A percentile compares a stretch with the other conserved stretches of the same genome.
phyloP scores from a whole-genome alignment of 2,797 vertebrate genomes.

The Hippocampus kuda region DNA sequence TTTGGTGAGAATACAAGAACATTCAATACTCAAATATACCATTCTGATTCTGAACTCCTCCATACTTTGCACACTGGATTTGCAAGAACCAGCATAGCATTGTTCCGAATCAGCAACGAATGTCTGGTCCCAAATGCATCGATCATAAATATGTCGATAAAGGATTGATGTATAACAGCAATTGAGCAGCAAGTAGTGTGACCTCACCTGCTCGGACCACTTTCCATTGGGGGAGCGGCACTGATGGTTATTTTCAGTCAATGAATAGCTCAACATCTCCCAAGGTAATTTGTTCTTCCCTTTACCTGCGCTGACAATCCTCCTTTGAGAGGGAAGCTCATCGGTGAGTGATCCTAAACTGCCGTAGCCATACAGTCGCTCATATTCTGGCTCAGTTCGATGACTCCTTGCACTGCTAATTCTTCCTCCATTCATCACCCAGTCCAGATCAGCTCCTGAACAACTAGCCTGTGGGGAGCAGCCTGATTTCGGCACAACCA shows the following conservation, averaged over 20 bases:
- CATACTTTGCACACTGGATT: too few relatives aligned
- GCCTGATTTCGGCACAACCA: slow-evolving; percentile 68
- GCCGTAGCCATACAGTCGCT: slow-evolving; percentile 52
- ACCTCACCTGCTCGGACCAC: slow-evolving; percentile 59
- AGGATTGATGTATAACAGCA: neutral
- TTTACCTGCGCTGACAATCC: slow-evolving; percentile 82
- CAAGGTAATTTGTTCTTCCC: slow-evolving; percentile 89
- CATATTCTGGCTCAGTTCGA: slow-evolving; percentile 51
- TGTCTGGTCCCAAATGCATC: too few relatives aligned
- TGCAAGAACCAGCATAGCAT: too few relatives aligned
- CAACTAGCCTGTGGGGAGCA: slow-evolving; percentile 45
- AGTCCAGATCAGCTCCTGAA: slow-evolving; percentile 76
- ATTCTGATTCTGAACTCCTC: too few relatives aligned
- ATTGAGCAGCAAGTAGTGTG: neutral
- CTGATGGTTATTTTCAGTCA: slow-evolving; percentile 46
- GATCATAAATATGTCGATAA: neutral
- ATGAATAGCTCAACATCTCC: slow-evolving; percentile 67
- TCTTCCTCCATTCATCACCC: slow-evolving; percentile 74
- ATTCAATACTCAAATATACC: too few relatives aligned
- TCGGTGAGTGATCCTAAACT: slow-evolving; percentile 54
- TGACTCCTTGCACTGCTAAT: slow-evolving; percentile 70
- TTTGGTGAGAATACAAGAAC: too few relatives aligned
- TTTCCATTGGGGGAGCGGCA: slow-evolving; percentile 42
- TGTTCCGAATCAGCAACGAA: too few relatives aligned
- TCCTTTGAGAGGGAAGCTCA: slow-evolving; percentile 58